Evolutionary conservation across 2,888 invertebrate genomes (phyloP), one percentile per base, ranked within the genome.

Genomic region (Perdita meconis): DNA sequence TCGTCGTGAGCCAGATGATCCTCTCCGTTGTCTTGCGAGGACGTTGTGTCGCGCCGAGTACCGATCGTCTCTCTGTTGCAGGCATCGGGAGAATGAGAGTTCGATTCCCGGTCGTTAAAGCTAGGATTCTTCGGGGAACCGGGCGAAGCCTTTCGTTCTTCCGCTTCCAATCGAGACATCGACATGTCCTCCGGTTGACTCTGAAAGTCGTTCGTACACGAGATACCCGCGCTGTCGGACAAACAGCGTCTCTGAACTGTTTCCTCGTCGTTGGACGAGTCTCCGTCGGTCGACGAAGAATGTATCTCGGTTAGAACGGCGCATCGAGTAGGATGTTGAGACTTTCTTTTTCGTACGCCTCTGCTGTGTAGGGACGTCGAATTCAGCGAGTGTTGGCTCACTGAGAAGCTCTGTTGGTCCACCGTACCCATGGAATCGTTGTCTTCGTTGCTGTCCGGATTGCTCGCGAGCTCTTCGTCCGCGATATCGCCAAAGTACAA

Each of bases 241-340:
- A 79, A 2, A 12, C 72, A 75, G 0, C 84, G 83, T n/a, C 78
- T 56, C 16, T 80, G 74, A 3, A 83, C 36, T 6, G 83, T 67
- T 10, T 85, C 85, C 2, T 93, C 93, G 88, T 95, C 95, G 86
- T 94, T 94, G 6, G 94, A 94, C 8, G 94, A 95, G 82, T 95
- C 95, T 13, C 94, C 94, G 84, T 95, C 95, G 53, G 94, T 95
- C 67, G 94, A 93, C 66, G 94, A 94, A 53, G 94, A 94, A 60
- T 93, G 93, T 74, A 93, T 93, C 73, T 93, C 93, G 44, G 93
- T 91, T 30, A 94, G 93, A 57, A 95, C 92, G n/a, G 96, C 95
- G 89, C 97, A 95, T 79, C 96, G 94, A 0, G 96, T 97, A 0
- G 98, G 98, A 91, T 98, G 97, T 86, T 97, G 95, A 86, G 96